Conservation (phyloP, 2,888 invertebrate species). For the Homarus gammarus region DNA sequence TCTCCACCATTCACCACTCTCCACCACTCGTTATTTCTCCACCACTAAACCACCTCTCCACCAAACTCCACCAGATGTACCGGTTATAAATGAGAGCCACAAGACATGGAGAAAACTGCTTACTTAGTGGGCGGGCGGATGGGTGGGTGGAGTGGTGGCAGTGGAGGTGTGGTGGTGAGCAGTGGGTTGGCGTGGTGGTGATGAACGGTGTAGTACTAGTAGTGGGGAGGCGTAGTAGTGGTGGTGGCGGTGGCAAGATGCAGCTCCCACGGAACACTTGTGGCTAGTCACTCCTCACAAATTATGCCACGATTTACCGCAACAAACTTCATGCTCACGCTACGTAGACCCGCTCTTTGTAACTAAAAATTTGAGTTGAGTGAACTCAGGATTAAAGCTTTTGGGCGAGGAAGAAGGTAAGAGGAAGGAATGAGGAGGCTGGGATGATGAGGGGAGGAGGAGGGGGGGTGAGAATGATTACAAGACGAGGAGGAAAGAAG, state of each 20-base stretch:
- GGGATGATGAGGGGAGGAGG: background rate
- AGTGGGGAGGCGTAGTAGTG: background rate
- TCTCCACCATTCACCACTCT: too few relatives aligned
- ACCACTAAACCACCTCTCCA: too few relatives aligned
- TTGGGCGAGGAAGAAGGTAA: background rate
- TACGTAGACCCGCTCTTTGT: background rate
- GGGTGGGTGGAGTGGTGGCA: background rate
- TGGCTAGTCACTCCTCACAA: constrained; percentile 6
- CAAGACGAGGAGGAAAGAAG: background rate
- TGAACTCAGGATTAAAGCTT: constrained; percentile 15
- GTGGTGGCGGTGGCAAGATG: background rate
- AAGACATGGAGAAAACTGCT: background rate
- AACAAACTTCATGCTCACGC: constrained; percentile 26
- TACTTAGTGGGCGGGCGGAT: background rate
- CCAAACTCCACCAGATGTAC: too few relatives aligned
- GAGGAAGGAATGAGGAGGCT: background rate
- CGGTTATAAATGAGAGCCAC: too few relatives aligned
- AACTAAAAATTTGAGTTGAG: constrained; percentile 20
- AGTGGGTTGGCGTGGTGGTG: background rate
- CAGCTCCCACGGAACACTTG: background rate
- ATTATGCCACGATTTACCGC: constrained; percentile 27
- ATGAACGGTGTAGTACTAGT: background rate
- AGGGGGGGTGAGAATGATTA: background rate
- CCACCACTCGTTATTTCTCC: too few relatives aligned
- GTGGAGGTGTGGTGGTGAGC: background rate